Base-by-base conservation (phyloP, 2,888 invertebrate genomes). In the Trichopria drosophilae region DNA sequence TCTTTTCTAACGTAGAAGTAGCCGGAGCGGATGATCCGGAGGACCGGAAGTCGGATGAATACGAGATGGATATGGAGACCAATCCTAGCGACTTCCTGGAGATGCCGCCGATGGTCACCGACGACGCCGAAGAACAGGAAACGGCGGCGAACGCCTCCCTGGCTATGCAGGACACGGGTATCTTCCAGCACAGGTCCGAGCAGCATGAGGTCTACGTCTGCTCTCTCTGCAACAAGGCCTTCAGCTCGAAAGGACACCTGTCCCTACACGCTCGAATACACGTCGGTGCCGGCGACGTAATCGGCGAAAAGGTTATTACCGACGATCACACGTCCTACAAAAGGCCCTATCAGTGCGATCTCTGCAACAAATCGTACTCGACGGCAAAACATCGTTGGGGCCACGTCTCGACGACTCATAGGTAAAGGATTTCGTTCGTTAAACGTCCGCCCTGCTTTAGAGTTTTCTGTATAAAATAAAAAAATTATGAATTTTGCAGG, bases 321-420 rank as follows among this genome's bases (percentile, higher is more conserved):
- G 73, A 74, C 48, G 74, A 75, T 57, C 73, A 74, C 53, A 75
- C 75, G 9, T 75, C 74, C 2, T 75, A 72, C 58, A 74, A 73
- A 61, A 73, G 77, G 57, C 75, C 77, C 9, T 77, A 76, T 55
- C 74, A 73, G 35, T 78, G 77, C 53, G 77, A 78, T 61, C 68
- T 78, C 9, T 78, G 77, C 58, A 74, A 73, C 58, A 77, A 77
- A 58, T 73, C 77, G 13, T 77, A 77, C 57, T 76, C 77, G 4
- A 76, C 76, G 6, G 77, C 77, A 0, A 77, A 78, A 54, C 77
- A 78, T 62, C 69, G 77, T 32, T 78, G 77, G 77, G 77, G 77
- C 24, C 77, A 78, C 50, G 77, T 78, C 6, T 76, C 76, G 6
- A 75, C 76, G 3, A 70, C 72, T 18, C 77, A 78, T 55, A 65